Evolutionary conservation across 2,888 invertebrate species (phyloP).

Genomic region (Podotricha telesiphe): DNA sequence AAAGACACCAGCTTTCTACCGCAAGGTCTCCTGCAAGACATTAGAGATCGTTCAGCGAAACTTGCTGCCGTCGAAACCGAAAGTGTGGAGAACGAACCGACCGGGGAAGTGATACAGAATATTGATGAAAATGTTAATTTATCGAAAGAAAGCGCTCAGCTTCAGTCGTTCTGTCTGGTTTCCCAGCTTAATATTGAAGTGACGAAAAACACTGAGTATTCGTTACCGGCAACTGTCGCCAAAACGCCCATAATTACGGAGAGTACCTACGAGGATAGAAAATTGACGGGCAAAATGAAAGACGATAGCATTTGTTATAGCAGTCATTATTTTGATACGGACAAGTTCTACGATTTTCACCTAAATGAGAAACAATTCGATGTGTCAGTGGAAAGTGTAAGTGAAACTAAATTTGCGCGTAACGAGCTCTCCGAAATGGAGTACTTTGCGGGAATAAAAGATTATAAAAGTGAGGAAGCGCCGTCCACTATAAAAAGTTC

Average conservation of each 20-base stretch:
- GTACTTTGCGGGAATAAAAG: slow-evolving; percentile 91
- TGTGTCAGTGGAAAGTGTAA: slow-evolving; percentile 72
- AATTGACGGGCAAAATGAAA: slow-evolving; percentile 78
- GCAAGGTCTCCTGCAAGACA: slow-evolving; percentile 87
- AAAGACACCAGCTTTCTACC: slow-evolving; percentile 84
- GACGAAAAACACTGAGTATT: slow-evolving; percentile 56
- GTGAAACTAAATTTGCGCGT: slow-evolving; percentile 73
- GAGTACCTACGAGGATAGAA: slow-evolving; percentile 87
- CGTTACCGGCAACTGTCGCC: slow-evolving; percentile 42
- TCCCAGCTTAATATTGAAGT: slow-evolving; percentile 76
- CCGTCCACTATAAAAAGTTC: slow-evolving; percentile 94
- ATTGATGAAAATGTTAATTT: slow-evolving; percentile 77
- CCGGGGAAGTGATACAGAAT: slow-evolving; percentile 71
- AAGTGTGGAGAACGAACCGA: slow-evolving; percentile 66
- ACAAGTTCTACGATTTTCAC: slow-evolving; percentile 92
- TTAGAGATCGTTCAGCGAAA: slow-evolving; percentile 86
- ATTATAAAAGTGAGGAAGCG: slow-evolving; percentile 85
- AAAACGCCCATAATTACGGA: slow-evolving; percentile 84
- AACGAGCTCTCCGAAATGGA: slow-evolving; percentile 83
- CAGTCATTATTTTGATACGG: slow-evolving; percentile 87
- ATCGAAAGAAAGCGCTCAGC: slow-evolving; percentile 77
- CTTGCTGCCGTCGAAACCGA: slow-evolving; percentile 75
- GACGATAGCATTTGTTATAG: slow-evolving; percentile 74
- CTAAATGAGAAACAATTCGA: slow-evolving; percentile 88
- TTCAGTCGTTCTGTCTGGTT: slow-evolving; percentile 81